phyloP scores from a whole-genome alignment of 2,888 invertebrate species.

The Leptinotarsa haldemani region DNA sequence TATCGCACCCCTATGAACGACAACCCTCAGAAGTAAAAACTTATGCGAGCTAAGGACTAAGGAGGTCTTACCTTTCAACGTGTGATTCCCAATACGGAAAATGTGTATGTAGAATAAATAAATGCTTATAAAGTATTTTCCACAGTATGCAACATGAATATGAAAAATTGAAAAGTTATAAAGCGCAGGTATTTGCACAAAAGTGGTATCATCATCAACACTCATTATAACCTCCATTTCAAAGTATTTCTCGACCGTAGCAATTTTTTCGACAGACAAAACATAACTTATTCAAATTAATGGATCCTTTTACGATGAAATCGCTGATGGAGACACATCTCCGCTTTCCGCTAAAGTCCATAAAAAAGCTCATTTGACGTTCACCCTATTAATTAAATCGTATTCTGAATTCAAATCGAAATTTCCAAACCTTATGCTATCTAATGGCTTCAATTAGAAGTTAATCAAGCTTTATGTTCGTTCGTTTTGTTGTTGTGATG shows the following conservation, averaged over 20 bases:
- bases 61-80: too few relatives aligned
- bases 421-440: conserved; percentile 9
- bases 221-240: conserved; percentile 14
- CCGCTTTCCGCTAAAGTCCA: not conserved
- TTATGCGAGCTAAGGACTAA: too few relatives aligned
- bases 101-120: too few relatives aligned
- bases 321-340: conserved; percentile 18
- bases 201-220: not conserved
- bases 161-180: not conserved
- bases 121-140: too few relatives aligned
- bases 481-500: conserved; percentile 6
- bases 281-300: conserved; percentile 1
- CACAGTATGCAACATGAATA: too few relatives aligned
- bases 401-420: conserved; percentile 9
- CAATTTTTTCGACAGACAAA: not conserved
- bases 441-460: conserved; percentile 19
- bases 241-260: not conserved
- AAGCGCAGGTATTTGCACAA: not conserved
- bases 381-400: conserved; percentile 20
- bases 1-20: too few relatives aligned
- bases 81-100: too few relatives aligned
- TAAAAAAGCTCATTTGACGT: conserved; percentile 22
- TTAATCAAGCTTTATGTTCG: conserved; percentile 6
- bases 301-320: not conserved
- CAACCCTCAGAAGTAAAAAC: too few relatives aligned